phyloP scores from a whole-genome alignment of 1,140 invertebrate species.

The Drosophila asahinai region DNA sequence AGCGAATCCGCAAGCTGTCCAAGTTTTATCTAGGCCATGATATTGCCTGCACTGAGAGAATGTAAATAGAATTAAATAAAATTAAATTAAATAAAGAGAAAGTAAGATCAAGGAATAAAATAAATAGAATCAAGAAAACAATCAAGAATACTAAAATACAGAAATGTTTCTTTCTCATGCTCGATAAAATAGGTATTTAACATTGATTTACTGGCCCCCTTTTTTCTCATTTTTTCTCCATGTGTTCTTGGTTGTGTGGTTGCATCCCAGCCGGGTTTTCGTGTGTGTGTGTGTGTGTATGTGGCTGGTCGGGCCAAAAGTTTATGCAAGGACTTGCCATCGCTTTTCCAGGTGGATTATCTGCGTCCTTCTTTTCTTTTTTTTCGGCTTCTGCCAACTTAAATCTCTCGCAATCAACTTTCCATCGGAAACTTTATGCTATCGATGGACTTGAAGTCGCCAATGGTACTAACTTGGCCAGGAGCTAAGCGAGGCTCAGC shows the following conservation, averaged over 20 bases:
- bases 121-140: too few species aligned
- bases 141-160: too few species aligned
- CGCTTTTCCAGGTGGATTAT: conserved; percentile 26
- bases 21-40: conserved; percentile 59
- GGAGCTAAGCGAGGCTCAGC: background rate
- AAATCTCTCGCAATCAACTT: conserved; percentile 41
- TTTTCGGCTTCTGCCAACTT: conserved; percentile 11
- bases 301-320: conserved; percentile 12
- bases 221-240: background rate
- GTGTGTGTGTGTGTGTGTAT: background rate
- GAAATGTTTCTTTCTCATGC: too few species aligned
- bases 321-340: conserved; percentile 40
- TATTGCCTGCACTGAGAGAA: conserved; percentile 11
- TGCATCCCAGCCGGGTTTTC: conserved; percentile 2
- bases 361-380: conserved; percentile 13
- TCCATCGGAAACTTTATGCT: conserved; percentile 30
- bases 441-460: conserved; percentile 22
- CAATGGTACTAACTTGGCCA: conserved; percentile 20
- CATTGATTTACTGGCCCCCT: too few species aligned
- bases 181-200: too few species aligned
- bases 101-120: too few species aligned
- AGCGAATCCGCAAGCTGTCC: conserved; percentile 56
- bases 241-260: background rate
- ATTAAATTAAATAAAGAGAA: background rate
- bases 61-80: background rate